These are phyloP conservation scores for Microtus oregoni DNA, from an alignment of 2,113 vertebrate species.

Conservation along the genomic window DNA sequence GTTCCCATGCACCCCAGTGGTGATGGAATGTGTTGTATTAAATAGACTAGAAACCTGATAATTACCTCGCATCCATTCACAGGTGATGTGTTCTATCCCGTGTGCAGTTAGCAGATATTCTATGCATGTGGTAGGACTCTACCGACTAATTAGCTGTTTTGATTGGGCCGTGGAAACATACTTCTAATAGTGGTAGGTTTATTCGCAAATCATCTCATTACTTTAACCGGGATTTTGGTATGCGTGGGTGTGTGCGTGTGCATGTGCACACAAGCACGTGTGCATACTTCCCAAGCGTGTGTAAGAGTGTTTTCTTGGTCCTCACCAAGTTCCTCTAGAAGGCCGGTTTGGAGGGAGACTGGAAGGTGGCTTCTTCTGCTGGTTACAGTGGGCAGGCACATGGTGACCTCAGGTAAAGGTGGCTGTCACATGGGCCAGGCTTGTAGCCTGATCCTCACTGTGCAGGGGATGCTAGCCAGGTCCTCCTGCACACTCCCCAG, in stretches of 20 bases:
- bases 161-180: conserved; percentile 10
- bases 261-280: fast-evolving
- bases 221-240: not conserved
- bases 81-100: conserved; percentile 55
- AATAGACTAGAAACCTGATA: conserved; percentile 70
- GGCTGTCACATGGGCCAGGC: not conserved
- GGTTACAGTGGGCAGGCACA: no score
- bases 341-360: not conserved
- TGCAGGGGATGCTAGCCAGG: no score
- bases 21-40: conserved; percentile 43
- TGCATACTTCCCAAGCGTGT: not conserved
- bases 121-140: conserved; percentile 65
- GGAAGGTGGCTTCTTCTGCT: no score
- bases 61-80: conserved; percentile 47
- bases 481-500: not conserved
- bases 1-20: conserved; percentile 16
- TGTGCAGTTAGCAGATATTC: conserved; percentile 67
- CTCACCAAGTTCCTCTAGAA: not conserved
- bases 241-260: not conserved
- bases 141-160: conserved; percentile 61
- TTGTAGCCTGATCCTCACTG: not conserved
- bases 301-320: not conserved
- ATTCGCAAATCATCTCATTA: conserved; percentile 27
- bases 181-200: not conserved
- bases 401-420: not conserved